phyloP scores from a whole-genome alignment of 30 jellyfish, hydroid and myxozoan genomes.

The Pseudorhiza aurosa region DNA sequence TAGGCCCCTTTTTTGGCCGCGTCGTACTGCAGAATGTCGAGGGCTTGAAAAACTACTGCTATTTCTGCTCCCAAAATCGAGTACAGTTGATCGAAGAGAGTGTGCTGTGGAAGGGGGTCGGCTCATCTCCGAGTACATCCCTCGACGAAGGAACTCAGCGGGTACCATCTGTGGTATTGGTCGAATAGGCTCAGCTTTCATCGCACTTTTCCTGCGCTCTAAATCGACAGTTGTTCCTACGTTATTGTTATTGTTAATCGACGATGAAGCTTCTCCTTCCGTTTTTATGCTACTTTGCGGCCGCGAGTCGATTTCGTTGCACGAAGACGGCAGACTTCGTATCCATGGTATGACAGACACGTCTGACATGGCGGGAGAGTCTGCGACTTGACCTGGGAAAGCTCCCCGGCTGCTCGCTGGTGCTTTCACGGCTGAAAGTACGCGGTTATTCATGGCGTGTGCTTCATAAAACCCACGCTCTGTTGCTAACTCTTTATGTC shows the following conservation, averaged over 20 bases:
- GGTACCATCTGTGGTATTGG: conserved; percentile 92
- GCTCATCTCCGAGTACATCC: conserved; percentile 67
- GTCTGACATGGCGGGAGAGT: conserved; percentile 72
- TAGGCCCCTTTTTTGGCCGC: conserved; percentile 88
- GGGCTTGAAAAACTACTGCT: conserved; percentile 88
- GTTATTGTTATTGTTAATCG: conserved; percentile 30
- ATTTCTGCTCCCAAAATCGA: conserved; percentile 79
- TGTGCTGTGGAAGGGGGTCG: conserved; percentile 90
- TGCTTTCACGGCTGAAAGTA: conserved; percentile 9
- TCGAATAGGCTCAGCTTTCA: conserved; percentile 70
- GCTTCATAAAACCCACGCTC: conserved; percentile 50
- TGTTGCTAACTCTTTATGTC: conserved; percentile 1
- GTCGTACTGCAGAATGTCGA: conserved; percentile 81
- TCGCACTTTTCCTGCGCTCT: conserved; percentile 58
- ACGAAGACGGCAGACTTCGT: conserved; percentile 41
- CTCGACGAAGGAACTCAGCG: conserved; percentile 76
- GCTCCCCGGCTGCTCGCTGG: conserved; percentile 6
- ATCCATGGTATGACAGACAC: conserved; percentile 73
- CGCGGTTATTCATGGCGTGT: conserved; percentile 21
- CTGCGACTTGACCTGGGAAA: conserved; percentile 25
- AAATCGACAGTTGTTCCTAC: conserved; percentile 51
- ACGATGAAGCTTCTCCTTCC: conserved; percentile 57
- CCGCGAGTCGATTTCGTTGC: conserved; percentile 56
- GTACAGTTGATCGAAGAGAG: conserved; percentile 78
- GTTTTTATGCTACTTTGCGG: conserved; percentile 40